Evolutionary conservation across 37 sponge, comb jelly and placozoan genomes (phyloP), one percentile per base, ranked within the genome.

Genomic region (Mnemiopsis leidyi): DNA sequence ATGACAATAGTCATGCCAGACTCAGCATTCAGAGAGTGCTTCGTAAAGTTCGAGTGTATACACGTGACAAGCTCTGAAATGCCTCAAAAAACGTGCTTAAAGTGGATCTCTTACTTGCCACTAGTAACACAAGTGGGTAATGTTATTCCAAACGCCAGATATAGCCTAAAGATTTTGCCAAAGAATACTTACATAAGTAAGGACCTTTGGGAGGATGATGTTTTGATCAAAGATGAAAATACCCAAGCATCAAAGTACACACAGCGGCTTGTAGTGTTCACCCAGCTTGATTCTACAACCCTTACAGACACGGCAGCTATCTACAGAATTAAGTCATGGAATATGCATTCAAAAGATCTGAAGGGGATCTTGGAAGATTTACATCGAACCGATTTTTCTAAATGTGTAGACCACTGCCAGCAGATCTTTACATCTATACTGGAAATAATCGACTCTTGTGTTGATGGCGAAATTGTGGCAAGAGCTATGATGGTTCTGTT

Each of bases 41-140:
- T 85, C 24, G 29, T 39, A 0, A 85, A 85, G 90, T 40, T 85
- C 21, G 61, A 38, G 26, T 85, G 90, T 39, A 85, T 18, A 7
- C 90, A 85, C 61, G 35, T 85, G 5, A 40, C 90, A 2, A 85
- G 90, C 61, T 85, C 90, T n/a, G 90, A 85, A 40, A 32, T 85
- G 28, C n/a, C 40, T 23, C 90, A 85, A 25, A 85, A 85, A 29
- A 36, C 90, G 3, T 21, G 29, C 2, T 25, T 85, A 1, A 85
- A 40, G n/a, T 85, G 90, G 90, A n/a, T 85, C 29, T 39, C 90
- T 1, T 85, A 85, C 90, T 3, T 85, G 23, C 90, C 90, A 7
- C 48, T 85, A 29, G 13, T 13, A 33, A 39, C 90, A 9, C 61
- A 28, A 40, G 29, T 40, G 61, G 90, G 90, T 3, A 85, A 38